Base-by-base conservation (phyloP, 2,888 invertebrate species). In the Lithophane ornitopus region DNA sequence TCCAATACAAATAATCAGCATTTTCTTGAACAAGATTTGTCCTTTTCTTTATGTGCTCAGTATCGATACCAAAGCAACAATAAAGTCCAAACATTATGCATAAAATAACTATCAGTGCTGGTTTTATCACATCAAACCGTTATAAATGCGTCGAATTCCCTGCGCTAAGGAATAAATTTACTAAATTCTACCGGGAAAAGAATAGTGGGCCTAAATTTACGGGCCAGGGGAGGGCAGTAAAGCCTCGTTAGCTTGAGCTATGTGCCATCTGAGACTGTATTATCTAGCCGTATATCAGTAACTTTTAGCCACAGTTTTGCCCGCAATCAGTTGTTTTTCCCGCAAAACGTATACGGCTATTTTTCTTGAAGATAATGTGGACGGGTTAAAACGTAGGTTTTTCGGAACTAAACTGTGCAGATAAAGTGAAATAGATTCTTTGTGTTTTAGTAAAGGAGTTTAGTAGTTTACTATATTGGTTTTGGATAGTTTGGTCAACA, bases 161-260 rank as follows among this genome's bases (percentile, higher is more conserved):
- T 71, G 87, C 87, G 90, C 89, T 90, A 90, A 89, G 90, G 93
- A 94, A 95, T 95, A 95, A 93, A 95, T 95, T 95, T 93, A 89
- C 91, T 90, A 92, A 93, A 94, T 92, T 93, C 94, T 94, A 94
- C 94, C 90, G 94, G 93, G 92, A 90, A 94, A 95, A 95, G 95
- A 95, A 96, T 95, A 94, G 95, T 94, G 93, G 89, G 92, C 89
- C 92, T 91, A 92, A 94, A 96, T 95, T 96, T 96, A 96, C 94
- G 94, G 94, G 92, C 91, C 92, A 87, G 87, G 88, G 91, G 94
- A 93, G 95, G 91, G 91, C 94, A 91, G 94, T 95, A 95, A 95
- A 94, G 92, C 91, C 95, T 96, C 94, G 95, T 96, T 96, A 95
- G 90, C 87, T 92, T 95, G 95, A 95, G 92, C 94, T 93, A 95